A percentile compares a stretch with the other conserved stretches of the same genome.
phyloP scores from a whole-genome alignment of 1,140 invertebrate genomes.

The Drosophila sp. region DNA sequence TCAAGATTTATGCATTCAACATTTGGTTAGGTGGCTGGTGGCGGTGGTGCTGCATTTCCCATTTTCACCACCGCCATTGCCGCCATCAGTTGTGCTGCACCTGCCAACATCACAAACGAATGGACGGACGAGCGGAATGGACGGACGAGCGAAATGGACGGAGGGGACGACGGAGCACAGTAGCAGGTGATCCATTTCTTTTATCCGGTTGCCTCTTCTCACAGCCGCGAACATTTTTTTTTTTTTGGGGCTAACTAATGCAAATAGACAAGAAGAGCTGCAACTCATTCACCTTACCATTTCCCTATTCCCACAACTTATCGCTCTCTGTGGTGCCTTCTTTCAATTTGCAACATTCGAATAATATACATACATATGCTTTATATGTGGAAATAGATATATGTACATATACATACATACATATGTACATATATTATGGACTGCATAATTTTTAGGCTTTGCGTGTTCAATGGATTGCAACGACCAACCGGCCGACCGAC shows the following conservation, averaged over 20 bases:
- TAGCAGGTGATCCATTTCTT: constrained; percentile 81
- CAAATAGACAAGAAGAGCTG: constrained; percentile 72
- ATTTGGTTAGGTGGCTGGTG: constrained; percentile 42
- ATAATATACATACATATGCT: constrained; percentile 70
- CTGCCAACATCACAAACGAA: constrained; percentile 53
- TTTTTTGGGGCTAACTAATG: constrained; percentile 69
- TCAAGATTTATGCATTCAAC: constrained; percentile 82
- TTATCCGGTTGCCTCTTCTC: constrained; percentile 69
- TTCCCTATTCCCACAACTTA: neutral
- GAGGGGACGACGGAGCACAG: constrained; percentile 35
- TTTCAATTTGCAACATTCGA: constrained; percentile 68
- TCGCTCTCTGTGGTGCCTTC: constrained; percentile 23
- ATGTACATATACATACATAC: constrained; percentile 4
- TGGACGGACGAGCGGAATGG: neutral
- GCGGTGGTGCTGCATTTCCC: constrained; percentile 70
- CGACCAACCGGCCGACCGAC: constrained; percentile 47
- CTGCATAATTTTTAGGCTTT: constrained; percentile 79
- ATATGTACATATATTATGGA: constrained; percentile 59
- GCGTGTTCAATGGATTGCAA: constrained; percentile 78
- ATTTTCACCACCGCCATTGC: constrained; percentile 61
- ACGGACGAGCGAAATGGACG: neutral
- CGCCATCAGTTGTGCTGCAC: constrained; percentile 58
- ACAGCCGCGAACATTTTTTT: constrained; percentile 33
- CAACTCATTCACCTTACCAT: constrained; percentile 28
- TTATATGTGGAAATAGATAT: constrained; percentile 19